Evolutionary conservation across 2,113 vertebrate genomes (phyloP), one percentile per base, ranked within the genome.

Genomic region (Aegithalos caudatus): DNA sequence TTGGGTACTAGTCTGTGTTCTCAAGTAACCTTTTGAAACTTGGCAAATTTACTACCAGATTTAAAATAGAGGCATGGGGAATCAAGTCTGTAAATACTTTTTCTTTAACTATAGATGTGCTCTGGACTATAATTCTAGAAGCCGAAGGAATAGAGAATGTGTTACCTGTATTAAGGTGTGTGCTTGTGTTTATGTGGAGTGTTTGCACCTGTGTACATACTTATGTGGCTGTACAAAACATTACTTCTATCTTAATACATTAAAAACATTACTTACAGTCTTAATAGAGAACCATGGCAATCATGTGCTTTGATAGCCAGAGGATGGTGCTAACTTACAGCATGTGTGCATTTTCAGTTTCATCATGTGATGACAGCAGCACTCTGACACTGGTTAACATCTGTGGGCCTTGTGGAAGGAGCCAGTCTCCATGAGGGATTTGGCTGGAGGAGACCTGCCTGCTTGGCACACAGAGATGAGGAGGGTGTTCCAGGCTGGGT

Each of bases 281-380:
- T 29, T 31, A 81, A 38, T 23, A 80, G 84, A 16, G 67, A 86
- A 27, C 19, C 53, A 38, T 57, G 42, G 57, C 42, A 80, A 19
- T 72, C 35, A 6, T 62, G 80, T 6, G 21, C 74, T 77, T 35
- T 80, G 89, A 80, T 78, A 94, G 62, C 42, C 50, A 47, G 90
- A 82, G 90, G 93, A 91, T 88, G 86, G 93, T 96, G 85, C 70
- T 96, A 94, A 95, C 78, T 85, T 94, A n/a, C 74, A 95, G 87
- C 93, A 88, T 91, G 93, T 96, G 93, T 96, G 93, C 61, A 4
- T 92, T 95, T 90, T 85, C 17, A 12, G 78, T 82, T 95, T 95
- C 92, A 91, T 54, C 87, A 86, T 73, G 94, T 87, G 95, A 77
- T 5, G 89, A 95, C 91, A 95, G 91, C 80, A 89, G 70, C 0